Conservation (phyloP, 1,140 invertebrate species). For the Dicyema japonicum region DNA sequence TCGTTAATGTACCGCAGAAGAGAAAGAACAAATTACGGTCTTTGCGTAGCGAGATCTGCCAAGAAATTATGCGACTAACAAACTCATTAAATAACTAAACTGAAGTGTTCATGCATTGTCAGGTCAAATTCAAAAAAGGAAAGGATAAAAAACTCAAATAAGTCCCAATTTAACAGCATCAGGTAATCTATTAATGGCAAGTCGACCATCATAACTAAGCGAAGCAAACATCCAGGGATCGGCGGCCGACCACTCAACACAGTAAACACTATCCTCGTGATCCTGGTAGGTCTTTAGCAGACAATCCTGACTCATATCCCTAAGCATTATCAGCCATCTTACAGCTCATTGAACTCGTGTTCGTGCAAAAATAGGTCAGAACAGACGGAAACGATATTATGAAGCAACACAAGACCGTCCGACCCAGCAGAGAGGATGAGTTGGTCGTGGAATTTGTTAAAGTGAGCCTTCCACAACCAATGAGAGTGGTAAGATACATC, state of each 20-base stretch:
- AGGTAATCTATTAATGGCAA: constrained; percentile 63
- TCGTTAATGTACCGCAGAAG: too few species aligned
- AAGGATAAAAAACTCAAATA: too few species aligned
- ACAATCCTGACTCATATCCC: constrained; percentile 27
- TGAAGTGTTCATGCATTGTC: too few species aligned
- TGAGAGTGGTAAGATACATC: too few species aligned
- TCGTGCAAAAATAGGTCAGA: constrained; percentile 34
- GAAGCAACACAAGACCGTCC: constrained; percentile 56
- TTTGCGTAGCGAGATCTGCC: too few species aligned
- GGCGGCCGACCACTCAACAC: constrained; percentile 66
- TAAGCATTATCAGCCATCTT: constrained; percentile 10
- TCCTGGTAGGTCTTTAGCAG: constrained; percentile 58
- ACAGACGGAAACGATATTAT: constrained; percentile 47
- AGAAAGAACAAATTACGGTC: too few species aligned
- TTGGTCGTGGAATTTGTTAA: constrained; percentile 83
- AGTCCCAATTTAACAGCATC: constrained; percentile 62
- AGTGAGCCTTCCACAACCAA: constrained; percentile 63
- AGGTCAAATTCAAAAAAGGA: too few species aligned
- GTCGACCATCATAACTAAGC: constrained; percentile 63
- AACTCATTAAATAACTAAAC: too few species aligned
- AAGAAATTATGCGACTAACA: too few species aligned
- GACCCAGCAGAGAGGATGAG: constrained; percentile 66
- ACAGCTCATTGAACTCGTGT: constrained; percentile 11
- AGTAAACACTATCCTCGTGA: constrained; percentile 87
- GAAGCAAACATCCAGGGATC: constrained; percentile 95